Evolutionary conservation across 2,888 invertebrate genomes (phyloP).

Genomic region (Drosophila mercatorum): DNA sequence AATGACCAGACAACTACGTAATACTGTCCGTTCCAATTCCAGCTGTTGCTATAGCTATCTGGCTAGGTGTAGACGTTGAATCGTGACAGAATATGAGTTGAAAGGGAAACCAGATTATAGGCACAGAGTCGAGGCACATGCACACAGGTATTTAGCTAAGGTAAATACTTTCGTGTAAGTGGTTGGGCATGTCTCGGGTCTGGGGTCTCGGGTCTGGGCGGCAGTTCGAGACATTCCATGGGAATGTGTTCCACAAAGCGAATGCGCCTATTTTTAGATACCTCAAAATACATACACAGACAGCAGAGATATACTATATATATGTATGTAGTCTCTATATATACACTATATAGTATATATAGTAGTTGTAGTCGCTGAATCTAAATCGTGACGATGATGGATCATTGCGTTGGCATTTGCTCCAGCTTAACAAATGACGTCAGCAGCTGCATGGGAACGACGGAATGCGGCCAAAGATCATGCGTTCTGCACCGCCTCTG

Average conservation of each 20-base stretch:
- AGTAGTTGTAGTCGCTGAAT: conserved; percentile 12
- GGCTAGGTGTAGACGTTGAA: conserved; percentile 20
- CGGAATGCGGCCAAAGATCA: conserved; percentile 21
- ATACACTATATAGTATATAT: background rate
- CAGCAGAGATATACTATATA: conserved; percentile 7
- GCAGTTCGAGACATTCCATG: conserved; percentile 41
- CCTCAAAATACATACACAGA: conserved; percentile 41
- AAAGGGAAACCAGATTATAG: conserved; percentile 64
- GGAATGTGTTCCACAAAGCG: conserved; percentile 27
- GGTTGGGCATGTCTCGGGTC: conserved; percentile 2
- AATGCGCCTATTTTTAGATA: conserved; percentile 44
- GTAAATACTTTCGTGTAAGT: conserved; percentile 13
- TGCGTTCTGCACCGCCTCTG: conserved; percentile 12
- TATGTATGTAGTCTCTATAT: background rate
- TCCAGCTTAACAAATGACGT: conserved; percentile 52
- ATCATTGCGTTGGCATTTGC: conserved; percentile 50
- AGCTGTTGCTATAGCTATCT: conserved; percentile 11
- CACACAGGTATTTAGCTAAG: conserved; percentile 9
- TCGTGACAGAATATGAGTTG: conserved; percentile 68
- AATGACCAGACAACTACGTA: background rate
- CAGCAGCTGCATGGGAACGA: conserved; percentile 45
- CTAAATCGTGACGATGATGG: conserved; percentile 44
- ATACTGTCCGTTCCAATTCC: background rate
- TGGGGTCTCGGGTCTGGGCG: conserved; percentile 1
- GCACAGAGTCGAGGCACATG: conserved; percentile 6